These are phyloP conservation scores for Amphiprion ocellaris DNA, from an alignment of 2,113 vertebrate genomes.

Conservation along the genomic window DNA sequence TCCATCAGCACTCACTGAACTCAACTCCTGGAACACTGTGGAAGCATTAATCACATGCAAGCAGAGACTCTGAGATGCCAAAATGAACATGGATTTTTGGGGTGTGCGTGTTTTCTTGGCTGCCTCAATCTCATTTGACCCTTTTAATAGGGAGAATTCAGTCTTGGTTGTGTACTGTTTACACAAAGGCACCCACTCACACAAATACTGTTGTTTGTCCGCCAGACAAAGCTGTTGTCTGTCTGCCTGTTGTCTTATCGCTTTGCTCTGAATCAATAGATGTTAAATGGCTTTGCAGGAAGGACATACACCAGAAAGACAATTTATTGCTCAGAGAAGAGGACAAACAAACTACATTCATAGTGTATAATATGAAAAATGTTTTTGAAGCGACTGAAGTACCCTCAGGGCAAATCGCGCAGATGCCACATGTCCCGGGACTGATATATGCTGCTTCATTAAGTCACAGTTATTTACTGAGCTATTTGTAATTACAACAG, in stretches of 20 bases:
- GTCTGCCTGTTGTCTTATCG: constrained; percentile 17
- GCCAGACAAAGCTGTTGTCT: constrained; percentile 27
- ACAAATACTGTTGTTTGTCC: constrained; percentile 32
- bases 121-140: constrained; percentile 18
- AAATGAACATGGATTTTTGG: constrained; percentile 30
- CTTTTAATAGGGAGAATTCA: constrained; percentile 15
- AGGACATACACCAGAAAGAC: neutral
- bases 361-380: constrained; percentile 42
- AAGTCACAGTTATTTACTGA: constrained; percentile 32
- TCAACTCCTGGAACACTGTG: neutral
- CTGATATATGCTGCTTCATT: constrained; percentile 1
- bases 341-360: constrained; percentile 48
- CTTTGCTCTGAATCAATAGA: constrained; percentile 16
- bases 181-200: constrained; percentile 1
- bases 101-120: constrained; percentile 19
- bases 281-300: constrained; percentile 27
- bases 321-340: constrained; percentile 8
- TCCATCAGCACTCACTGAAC: constrained; percentile 22
- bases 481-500: constrained; percentile 10
- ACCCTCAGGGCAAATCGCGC: constrained; percentile 8
- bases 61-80: constrained; percentile 1
- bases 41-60: constrained; percentile 13
- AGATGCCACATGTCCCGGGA: constrained; percentile 22
- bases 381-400: constrained; percentile 6
- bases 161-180: neutral